Conservation (phyloP, 1,140 invertebrate genomes). For the Holcopasites calliopsidis region DNA sequence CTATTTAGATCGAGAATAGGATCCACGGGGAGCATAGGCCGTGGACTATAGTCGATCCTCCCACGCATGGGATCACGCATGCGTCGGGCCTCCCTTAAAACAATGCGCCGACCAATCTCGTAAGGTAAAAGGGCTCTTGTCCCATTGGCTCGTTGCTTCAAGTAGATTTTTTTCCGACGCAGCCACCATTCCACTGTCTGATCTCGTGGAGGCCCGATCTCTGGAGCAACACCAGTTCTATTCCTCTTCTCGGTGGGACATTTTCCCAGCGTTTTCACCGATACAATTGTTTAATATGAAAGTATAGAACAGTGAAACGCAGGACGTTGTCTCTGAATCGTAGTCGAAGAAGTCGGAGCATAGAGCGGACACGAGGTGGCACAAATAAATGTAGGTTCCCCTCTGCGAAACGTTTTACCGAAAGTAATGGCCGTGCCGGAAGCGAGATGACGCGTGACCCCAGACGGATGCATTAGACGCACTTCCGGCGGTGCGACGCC, state of each 20-base stretch:
- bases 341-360: conserved; percentile 8
- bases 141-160: conserved; percentile 72
- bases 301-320: not conserved
- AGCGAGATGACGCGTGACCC: conserved; percentile 78
- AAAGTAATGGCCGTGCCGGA: conserved; percentile 77
- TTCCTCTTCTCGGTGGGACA: too few species aligned
- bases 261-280: too few species aligned
- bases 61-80: conserved; percentile 74
- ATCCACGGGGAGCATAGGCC: conserved; percentile 58
- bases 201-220: conserved; percentile 15
- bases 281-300: not conserved
- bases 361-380: conserved; percentile 15
- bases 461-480: conserved; percentile 81
- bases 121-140: conserved; percentile 74
- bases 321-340: conserved; percentile 13
- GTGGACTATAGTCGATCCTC: conserved; percentile 72
- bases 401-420: conserved; percentile 69
- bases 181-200: conserved; percentile 47
- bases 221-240: not conserved
- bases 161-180: conserved; percentile 71
- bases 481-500: conserved; percentile 78
- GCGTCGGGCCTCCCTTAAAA: conserved; percentile 78
- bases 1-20: not conserved
- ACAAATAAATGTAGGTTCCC: conserved; percentile 47
- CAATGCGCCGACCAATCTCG: conserved; percentile 79